Percentiles rank a stretch among this genome's conserved stretches.
phyloP scores from a whole-genome alignment of 1,140 invertebrate genomes.

The Dendrolimus punctatus region DNA sequence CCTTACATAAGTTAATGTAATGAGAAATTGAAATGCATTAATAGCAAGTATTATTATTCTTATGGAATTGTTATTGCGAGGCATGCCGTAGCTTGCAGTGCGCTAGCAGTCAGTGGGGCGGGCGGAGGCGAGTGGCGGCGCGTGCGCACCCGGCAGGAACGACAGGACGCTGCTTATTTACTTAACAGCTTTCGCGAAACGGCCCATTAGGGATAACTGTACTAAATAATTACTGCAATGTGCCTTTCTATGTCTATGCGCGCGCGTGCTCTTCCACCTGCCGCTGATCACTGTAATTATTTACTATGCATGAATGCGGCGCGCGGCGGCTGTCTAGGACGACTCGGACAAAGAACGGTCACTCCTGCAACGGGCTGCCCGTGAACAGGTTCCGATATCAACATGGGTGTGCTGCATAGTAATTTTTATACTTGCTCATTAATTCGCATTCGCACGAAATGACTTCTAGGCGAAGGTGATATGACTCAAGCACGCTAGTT shows the following conservation, averaged over 20 bases:
- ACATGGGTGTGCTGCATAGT: constrained; percentile 52
- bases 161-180: constrained; percentile 60
- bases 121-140: constrained; percentile 17
- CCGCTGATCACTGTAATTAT: constrained; percentile 67
- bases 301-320: constrained; percentile 69
- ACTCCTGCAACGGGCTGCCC: constrained; percentile 36
- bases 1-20: too few relatives aligned
- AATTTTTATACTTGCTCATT: constrained; percentile 55
- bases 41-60: too few relatives aligned
- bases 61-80: constrained; percentile 30
- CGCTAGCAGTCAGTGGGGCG: constrained; percentile 6
- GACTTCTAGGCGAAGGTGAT: constrained; percentile 20
- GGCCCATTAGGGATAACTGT: constrained; percentile 69
- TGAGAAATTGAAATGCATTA: too few relatives aligned
- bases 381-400: constrained; percentile 51
- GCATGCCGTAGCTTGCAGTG: constrained; percentile 6
- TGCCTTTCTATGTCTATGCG: constrained; percentile 70
- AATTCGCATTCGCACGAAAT: constrained; percentile 44
- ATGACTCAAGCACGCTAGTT: constrained; percentile 6
- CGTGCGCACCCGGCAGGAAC: constrained; percentile 49
- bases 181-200: constrained; percentile 67
- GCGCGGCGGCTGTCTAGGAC: constrained; percentile 59
- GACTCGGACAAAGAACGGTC: constrained; percentile 66
- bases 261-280: constrained; percentile 62
- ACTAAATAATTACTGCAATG: constrained; percentile 71